These are phyloP conservation scores for Hanleya hanleyi DNA, from an alignment of 2,888 invertebrate genomes.

Conservation along the genomic window DNA sequence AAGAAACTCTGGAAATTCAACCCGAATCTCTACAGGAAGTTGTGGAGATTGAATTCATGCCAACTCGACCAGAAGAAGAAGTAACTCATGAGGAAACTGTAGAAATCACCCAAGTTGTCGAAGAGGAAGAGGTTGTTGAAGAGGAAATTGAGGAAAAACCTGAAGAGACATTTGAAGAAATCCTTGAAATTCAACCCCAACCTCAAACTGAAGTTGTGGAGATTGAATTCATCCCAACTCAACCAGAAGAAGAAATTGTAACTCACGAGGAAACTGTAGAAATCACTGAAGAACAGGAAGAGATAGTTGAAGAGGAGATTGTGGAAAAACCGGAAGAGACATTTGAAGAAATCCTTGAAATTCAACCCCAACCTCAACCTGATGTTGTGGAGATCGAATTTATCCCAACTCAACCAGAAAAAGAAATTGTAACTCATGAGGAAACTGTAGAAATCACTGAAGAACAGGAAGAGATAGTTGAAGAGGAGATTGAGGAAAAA, in stretches of 20 bases:
- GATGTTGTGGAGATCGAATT: background rate
- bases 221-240: no score
- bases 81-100: no score
- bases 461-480: constrained; percentile 8
- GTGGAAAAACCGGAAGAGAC: constrained; percentile 2
- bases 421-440: background rate
- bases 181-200: background rate
- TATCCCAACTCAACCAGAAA: background rate
- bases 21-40: no score
- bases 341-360: background rate
- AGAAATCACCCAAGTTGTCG: no score
- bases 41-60: no score
- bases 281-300: background rate
- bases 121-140: no score
- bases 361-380: background rate
- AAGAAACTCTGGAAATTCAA: no score
- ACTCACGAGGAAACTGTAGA: constrained; percentile 6
- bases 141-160: no score
- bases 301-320: no score
- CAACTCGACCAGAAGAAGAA: no score
- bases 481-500: no score
- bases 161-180: background rate
- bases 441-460: constrained; percentile 1
- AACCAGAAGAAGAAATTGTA: background rate
- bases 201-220: no score